These are phyloP conservation scores for Catocala sponsa DNA, from an alignment of 2,888 invertebrate species.

Conservation along the genomic window DNA sequence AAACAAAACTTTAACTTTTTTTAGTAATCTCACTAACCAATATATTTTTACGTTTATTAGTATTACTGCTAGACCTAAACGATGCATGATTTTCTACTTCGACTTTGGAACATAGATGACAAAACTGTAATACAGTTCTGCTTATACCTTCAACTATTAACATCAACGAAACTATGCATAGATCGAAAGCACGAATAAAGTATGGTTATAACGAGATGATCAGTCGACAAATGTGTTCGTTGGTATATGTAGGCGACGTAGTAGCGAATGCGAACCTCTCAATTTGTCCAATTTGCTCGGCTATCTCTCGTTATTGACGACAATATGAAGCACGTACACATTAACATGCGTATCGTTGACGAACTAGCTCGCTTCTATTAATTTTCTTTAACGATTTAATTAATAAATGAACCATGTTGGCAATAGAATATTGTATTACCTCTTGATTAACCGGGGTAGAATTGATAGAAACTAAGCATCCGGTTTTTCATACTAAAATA, in stretches of 20 bases:
- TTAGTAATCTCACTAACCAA: too few species aligned
- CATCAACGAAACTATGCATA: too few species aligned
- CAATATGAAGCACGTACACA: slow-evolving; percentile 21
- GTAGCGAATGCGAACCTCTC: slow-evolving; percentile 13
- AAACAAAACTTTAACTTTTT: too few species aligned
- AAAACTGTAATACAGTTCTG: too few species aligned
- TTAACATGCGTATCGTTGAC: slow-evolving; percentile 16
- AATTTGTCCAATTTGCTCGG: slow-evolving; percentile 25
- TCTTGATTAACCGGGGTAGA: background rate
- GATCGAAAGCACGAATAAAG: background rate
- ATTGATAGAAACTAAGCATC: background rate
- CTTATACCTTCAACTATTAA: too few species aligned
- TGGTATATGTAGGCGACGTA: slow-evolving; percentile 10
- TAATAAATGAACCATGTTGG: background rate
- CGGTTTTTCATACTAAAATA: too few species aligned
- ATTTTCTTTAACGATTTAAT: slow-evolving; percentile 12
- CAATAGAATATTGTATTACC: background rate
- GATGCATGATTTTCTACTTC: too few species aligned
- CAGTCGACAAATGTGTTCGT: slow-evolving; percentile 15
- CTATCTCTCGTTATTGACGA: slow-evolving; percentile 24
- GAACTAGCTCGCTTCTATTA: background rate
- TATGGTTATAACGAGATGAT: slow-evolving; percentile 18
- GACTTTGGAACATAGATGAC: too few species aligned
- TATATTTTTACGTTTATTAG: too few species aligned
- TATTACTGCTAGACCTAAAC: too few species aligned